Base-by-base conservation (phyloP, 2,797 vertebrate species). In the Bradypodion ventrale region DNA sequence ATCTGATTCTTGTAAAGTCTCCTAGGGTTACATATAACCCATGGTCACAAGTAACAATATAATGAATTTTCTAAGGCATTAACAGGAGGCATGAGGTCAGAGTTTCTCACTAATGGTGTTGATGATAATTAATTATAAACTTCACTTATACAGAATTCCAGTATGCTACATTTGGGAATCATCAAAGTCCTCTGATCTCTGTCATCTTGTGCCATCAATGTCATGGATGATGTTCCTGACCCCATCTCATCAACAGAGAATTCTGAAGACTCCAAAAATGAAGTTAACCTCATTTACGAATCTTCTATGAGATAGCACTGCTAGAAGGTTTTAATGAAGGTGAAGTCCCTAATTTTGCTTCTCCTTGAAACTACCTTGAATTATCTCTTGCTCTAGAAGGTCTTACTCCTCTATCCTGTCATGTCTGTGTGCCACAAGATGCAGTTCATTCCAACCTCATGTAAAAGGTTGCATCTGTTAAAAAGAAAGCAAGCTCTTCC, bases 11-110 rank as follows among this genome's bases (percentile, higher is more conserved):
- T 70, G 73, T 83, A 62, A 37, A 69, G 40, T 29, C 78, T 70
- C 52, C 76, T n/a, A 32, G 74, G 82, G 79, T 82, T 79, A 86
- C 32, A 72, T n/a, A 77, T 82, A 69, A 86, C 63, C 79, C 59
- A 70, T 44, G 32, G 27, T 25, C 65, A 70, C 73, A 72, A 37
- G 63, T 80, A 82, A 77, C 42, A 81, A 13, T 56, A 40, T 62
- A 46, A 52, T 77, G 65, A 77, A 32, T 82, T 68, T 82, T 69
- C 74, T 65, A 69, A 76, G 74, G 44, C 42, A n/a, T 70, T 63
- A 73, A 69, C 35, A 63, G 42, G 49, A 80, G 37, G 62, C 59
- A 74, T 7, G n/a, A 75, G 27, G 62, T 13, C 72, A 59, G 52
- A 6, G 23, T 32, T 82, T 44, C 32, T 49, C 42, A 63, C 13